A percentile compares a stretch with the other conserved stretches of the same genome.
Evolutionary conservation across 92 coral and sea anemone genomes (phyloP).

Genomic region (Zoanthus solanderi): DNA sequence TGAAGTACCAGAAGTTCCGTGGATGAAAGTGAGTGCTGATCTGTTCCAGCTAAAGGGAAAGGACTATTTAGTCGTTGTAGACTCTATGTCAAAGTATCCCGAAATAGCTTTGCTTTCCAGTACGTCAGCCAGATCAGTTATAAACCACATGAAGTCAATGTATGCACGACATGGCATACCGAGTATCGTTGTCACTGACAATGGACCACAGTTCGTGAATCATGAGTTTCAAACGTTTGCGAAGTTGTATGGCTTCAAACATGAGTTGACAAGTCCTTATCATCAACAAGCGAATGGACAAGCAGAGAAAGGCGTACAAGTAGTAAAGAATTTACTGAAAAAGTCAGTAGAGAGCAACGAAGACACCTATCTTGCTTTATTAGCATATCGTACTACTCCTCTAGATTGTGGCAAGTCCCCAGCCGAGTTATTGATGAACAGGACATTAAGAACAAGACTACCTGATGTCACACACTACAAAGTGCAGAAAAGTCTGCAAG

Average conservation of each 20-base stretch:
- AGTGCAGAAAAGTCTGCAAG: background rate
- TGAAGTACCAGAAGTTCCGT: constrained; percentile 32
- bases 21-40: constrained; percentile 40
- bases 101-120: constrained; percentile 10
- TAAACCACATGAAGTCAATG: constrained; percentile 5
- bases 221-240: constrained; percentile 3
- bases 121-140: background rate
- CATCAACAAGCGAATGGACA: constrained; percentile 7
- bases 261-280: background rate
- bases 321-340: background rate
- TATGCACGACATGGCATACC: background rate
- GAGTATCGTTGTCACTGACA: background rate
- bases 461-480: background rate
- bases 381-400: background rate
- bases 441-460: background rate
- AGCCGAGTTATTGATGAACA: constrained; percentile 10
- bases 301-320: constrained; percentile 25
- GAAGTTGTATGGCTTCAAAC: background rate
- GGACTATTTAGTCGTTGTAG: constrained; percentile 45
- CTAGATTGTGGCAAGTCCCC: constrained; percentile 25
- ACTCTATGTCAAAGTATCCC: constrained; percentile 28
- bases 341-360: background rate
- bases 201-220: constrained; percentile 23
- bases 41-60: constrained; percentile 12
- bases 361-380: background rate